These are phyloP conservation scores for Xyrauchen texanus DNA, from an alignment of 2,113 vertebrate genomes.

Conservation along the genomic window DNA sequence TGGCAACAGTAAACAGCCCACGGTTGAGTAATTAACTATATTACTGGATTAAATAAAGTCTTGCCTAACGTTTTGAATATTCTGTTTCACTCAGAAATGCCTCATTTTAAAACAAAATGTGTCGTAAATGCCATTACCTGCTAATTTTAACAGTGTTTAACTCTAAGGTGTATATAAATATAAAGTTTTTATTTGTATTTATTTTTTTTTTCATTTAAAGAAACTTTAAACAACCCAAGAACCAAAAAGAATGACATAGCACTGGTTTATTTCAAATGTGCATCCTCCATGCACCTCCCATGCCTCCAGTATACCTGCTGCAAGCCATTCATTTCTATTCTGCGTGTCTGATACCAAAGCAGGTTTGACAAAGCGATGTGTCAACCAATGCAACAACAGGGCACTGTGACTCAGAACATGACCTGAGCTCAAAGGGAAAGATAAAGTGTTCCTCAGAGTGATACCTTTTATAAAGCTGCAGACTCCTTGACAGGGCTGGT, in stretches of 20 bases:
- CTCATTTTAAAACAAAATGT: no score
- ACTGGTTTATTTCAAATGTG: neutral
- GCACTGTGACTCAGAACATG: conserved; percentile 46
- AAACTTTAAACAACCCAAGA: conserved; percentile 35
- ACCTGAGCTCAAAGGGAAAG: conserved; percentile 49
- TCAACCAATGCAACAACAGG: conserved; percentile 46
- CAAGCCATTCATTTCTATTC: conserved; percentile 34
- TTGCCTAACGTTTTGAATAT: no score
- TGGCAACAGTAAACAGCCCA: no score
- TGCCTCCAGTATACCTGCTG: neutral
- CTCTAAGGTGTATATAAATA: no score
- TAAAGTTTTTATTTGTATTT: no score
- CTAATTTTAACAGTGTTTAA: no score
- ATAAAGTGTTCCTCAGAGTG: conserved; percentile 53
- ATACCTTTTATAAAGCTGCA: conserved; percentile 52
- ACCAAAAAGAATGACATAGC: conserved; percentile 33
- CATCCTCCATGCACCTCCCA: neutral
- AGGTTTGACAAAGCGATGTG: conserved; percentile 54
- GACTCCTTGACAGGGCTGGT: conserved; percentile 9
- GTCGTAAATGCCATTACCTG: no score
- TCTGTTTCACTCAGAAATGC: no score
- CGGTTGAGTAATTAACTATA: no score
- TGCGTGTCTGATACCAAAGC: conserved; percentile 28
- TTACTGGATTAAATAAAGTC: no score
- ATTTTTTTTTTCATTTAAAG: no score